Evolutionary conservation across 2,797 vertebrate species (phyloP).

Genomic region (Lepilemur septentrionalis): DNA sequence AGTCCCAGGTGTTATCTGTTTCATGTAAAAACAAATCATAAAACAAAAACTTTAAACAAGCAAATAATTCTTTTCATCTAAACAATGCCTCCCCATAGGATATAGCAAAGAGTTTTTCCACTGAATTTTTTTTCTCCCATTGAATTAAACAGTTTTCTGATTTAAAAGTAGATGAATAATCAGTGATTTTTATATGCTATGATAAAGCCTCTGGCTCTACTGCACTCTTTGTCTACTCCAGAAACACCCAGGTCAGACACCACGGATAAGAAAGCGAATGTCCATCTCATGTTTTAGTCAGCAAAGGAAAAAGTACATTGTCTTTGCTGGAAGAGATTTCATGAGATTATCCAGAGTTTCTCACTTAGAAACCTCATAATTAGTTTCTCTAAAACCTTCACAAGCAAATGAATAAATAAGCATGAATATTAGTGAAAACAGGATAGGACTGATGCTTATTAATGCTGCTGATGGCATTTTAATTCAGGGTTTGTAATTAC

Average conservation of each 20-base stretch:
- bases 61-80: background rate
- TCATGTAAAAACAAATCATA: background rate
- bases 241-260: background rate
- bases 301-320: background rate
- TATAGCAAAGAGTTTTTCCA: background rate
- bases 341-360: background rate
- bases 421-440: constrained; percentile 12
- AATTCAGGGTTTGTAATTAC: constrained; percentile 42
- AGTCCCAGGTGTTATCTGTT: background rate
- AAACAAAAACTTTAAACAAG: background rate
- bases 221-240: background rate
- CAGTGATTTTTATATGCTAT: background rate
- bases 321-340: background rate
- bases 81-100: background rate
- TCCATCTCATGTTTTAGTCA: background rate
- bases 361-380: background rate
- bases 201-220: background rate
- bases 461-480: constrained; percentile 32
- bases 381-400: background rate
- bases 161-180: background rate
- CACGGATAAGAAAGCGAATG: background rate
- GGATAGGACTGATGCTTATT: background rate
- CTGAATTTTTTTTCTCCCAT: background rate
- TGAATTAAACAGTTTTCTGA: constrained; percentile 29
- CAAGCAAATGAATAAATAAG: constrained; percentile 33